Conservation (phyloP, 2,888 invertebrate genomes). For the Atherix ibis region DNA sequence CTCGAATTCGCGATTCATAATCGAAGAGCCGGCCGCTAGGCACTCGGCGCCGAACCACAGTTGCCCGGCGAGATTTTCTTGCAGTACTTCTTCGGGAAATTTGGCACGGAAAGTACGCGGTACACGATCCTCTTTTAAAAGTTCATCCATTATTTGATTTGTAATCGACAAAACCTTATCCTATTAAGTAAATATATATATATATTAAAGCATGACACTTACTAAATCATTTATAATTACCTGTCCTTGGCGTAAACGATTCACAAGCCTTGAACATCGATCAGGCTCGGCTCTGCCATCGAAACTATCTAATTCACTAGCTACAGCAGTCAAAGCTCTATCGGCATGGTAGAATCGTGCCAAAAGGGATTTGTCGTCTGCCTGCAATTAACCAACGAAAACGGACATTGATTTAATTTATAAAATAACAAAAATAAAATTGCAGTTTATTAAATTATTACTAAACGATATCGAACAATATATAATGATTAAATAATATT, state of each 20-base stretch:
- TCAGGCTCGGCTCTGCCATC: slow-evolving; percentile 98
- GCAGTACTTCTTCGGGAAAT: slow-evolving; percentile 96
- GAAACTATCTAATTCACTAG: slow-evolving; percentile 94
- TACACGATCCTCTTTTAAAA: slow-evolving; percentile 72
- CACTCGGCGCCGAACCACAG: slow-evolving; percentile 99
- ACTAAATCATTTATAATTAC: too few species aligned
- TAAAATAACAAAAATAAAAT: background rate
- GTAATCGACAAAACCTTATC: slow-evolving; percentile 83
- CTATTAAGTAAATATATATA: too few species aligned
- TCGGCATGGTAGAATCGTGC: slow-evolving; percentile 98
- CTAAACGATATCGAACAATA: background rate
- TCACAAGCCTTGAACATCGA: slow-evolving; percentile 87
- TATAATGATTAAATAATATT: background rate
- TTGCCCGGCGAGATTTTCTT: slow-evolving; percentile 95
- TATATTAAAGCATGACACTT: too few species aligned
- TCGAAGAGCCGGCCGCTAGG: slow-evolving; percentile 93
- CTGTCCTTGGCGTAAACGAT: slow-evolving; percentile 86
- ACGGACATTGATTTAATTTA: background rate
- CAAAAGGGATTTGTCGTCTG: slow-evolving; percentile 80
- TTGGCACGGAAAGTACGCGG: slow-evolving; percentile 92
- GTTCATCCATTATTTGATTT: slow-evolving; percentile 88
- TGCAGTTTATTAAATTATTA: background rate
- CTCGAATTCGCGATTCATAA: slow-evolving; percentile 92
- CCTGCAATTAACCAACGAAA: slow-evolving; percentile 40
- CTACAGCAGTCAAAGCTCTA: slow-evolving; percentile 87